These are phyloP conservation scores for Phortica okadai DNA, from an alignment of 2,888 invertebrate species.

Conservation along the genomic window DNA sequence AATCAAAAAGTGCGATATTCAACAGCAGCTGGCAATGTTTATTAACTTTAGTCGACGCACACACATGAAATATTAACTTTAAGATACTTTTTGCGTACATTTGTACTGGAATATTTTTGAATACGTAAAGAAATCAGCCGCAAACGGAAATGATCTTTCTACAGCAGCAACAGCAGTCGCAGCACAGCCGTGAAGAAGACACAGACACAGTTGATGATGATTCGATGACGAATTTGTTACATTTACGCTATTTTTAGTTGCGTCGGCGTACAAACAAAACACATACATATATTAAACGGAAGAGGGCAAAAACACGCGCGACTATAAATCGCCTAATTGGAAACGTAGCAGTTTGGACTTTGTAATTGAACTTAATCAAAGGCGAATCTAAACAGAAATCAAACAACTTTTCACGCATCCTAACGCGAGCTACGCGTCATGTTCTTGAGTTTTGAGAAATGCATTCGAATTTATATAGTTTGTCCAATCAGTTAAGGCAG, in stretches of 20 bases:
- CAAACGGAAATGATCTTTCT: not conserved
- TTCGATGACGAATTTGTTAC: constrained; percentile 17
- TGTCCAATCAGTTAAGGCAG: too few relatives aligned
- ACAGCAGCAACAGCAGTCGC: not conserved
- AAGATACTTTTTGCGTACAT: not conserved
- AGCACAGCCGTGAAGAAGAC: not conserved
- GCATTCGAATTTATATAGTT: too few relatives aligned
- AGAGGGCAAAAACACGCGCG: not conserved
- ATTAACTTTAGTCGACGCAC: not conserved
- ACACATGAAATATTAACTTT: too few relatives aligned
- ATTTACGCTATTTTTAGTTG: constrained; percentile 21
- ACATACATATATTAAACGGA: not conserved
- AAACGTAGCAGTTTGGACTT: not conserved
- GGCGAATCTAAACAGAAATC: not conserved
- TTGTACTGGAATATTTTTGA: not conserved
- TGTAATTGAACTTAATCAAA: not conserved
- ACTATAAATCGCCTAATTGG: not conserved
- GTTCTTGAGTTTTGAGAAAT: not conserved
- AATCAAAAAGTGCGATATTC: not conserved
- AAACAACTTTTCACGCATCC: not conserved
- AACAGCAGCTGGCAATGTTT: not conserved
- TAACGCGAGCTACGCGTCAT: not conserved
- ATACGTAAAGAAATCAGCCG: constrained; percentile 10
- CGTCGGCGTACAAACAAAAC: not conserved
- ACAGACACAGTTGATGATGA: constrained; percentile 6